Evolutionary conservation across 1,140 invertebrate genomes (phyloP), one percentile per base, ranked within the genome.

Genomic region (Thalassaphorura encarpata): DNA sequence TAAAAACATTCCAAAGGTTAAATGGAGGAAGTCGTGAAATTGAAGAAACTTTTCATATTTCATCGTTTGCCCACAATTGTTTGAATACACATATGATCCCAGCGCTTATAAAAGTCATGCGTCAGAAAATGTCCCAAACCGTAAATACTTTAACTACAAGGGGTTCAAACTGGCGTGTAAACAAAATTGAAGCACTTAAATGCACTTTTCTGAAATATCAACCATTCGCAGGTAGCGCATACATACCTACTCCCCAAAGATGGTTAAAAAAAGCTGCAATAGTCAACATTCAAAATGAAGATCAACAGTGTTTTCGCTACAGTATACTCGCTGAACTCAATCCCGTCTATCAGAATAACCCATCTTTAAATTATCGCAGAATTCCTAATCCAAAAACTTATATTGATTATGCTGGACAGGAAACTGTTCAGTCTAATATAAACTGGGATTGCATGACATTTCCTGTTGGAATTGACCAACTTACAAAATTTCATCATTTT

Each of bases 381-480:
- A 19, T 43, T 13, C 8, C 13, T 15, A 19, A 43, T 43, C 41
- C 41, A 43, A 43, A 43, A 11, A 43, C 41, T 8, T 11, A 43
- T 15, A 19, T 8, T 19, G 11, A 43, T 19, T 15, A 6, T n/a
- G n/a, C n/a, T n/a, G n/a, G n/a, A n/a, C n/a, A n/a, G n/a, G n/a
- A n/a, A n/a, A n/a, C n/a, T n/a, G n/a, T n/a, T n/a, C n/a, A n/a
- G 19, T 19, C 41, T 11, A 19, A 43, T 21, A 47, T 47, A 11
- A 24, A 47, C 24, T 47, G 45, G 45, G 45, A 47, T 27, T 47
- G 45, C 24, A 26, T 47, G 13, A 47, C 3, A 13, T 47, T 47
- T 47, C 45, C 45, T 26, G 28, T 47, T 21, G 28, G 21, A 6
- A 6, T 47, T 5, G 8, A 21, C 24, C 45, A 47, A 47, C 24